These are phyloP conservation scores for Scaptomyza flava DNA, from an alignment of 2,888 invertebrate genomes.

Conservation along the genomic window DNA sequence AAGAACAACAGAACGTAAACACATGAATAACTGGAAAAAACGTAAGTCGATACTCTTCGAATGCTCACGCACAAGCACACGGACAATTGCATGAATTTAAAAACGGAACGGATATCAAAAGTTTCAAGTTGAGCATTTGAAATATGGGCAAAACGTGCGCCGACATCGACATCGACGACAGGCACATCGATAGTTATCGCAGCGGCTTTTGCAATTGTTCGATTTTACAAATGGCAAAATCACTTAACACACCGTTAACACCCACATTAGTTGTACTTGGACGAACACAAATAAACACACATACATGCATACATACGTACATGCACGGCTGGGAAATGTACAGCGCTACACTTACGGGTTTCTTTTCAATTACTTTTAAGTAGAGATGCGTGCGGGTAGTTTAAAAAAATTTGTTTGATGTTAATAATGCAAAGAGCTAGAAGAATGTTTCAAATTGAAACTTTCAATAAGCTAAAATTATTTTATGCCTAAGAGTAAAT, in stretches of 20 bases:
- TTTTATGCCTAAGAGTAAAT: no score
- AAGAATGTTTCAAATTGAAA: background rate
- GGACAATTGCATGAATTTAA: constrained; percentile 47
- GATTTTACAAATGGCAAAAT: constrained; percentile 72
- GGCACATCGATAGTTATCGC: constrained; percentile 70
- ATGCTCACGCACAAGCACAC: constrained; percentile 19
- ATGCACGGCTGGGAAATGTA: constrained; percentile 46
- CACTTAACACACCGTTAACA: constrained; percentile 81
- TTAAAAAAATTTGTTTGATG: background rate
- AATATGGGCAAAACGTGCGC: constrained; percentile 80
- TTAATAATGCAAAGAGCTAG: background rate
- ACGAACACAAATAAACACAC: constrained; percentile 52
- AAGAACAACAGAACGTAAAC: constrained; percentile 4
- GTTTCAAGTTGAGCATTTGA: constrained; percentile 56
- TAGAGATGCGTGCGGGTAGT: background rate
- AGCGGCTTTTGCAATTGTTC: constrained; percentile 59
- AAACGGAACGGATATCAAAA: constrained; percentile 67
- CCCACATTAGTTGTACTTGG: constrained; percentile 79
- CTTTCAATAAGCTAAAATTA: background rate
- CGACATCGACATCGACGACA: constrained; percentile 61
- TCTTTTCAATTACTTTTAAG: constrained; percentile 71
- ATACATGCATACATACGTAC: background rate
- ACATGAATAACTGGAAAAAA: constrained; percentile 4
- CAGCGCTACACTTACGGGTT: constrained; percentile 55
- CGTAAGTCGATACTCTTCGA: constrained; percentile 59